phyloP scores from a whole-genome alignment of 2,113 vertebrate species.

The Phocoena sinus region DNA sequence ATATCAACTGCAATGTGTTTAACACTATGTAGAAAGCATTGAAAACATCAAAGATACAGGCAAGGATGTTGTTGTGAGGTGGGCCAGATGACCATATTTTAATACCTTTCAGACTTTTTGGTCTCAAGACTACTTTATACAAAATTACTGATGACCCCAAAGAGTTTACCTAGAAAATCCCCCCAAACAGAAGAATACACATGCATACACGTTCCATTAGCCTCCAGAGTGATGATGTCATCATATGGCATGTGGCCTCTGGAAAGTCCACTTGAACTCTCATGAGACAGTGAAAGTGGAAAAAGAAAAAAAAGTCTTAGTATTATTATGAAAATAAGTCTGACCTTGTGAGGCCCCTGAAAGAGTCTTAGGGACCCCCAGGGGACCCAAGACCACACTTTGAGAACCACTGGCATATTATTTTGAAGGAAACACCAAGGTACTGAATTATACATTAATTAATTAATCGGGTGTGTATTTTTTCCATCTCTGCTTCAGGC shows the following conservation, averaged over 20 bases:
- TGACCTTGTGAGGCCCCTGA: not conserved
- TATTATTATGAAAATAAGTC: constrained; percentile 14
- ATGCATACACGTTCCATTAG: not conserved
- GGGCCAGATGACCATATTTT: not conserved
- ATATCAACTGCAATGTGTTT: not conserved
- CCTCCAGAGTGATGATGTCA: not conserved
- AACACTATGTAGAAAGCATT: not conserved
- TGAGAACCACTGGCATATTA: not conserved
- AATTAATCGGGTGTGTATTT: not conserved
- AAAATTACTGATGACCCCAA: not conserved
- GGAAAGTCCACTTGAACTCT: not conserved
- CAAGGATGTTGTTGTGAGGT: not conserved
- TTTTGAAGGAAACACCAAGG: constrained; percentile 7
- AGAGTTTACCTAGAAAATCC: not conserved
- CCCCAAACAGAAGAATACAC: not conserved
- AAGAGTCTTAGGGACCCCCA: not conserved
- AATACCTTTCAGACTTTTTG: not conserved
- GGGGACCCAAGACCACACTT: not conserved
- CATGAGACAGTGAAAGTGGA: not conserved
- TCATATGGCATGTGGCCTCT: not conserved
- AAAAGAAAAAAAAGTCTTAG: not conserved
- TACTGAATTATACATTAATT: constrained; percentile 21
- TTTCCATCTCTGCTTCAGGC: not conserved
- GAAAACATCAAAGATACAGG: not conserved
- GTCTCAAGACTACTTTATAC: not conserved